Evolutionary conservation across 2,797 vertebrate species (phyloP).

Genomic region (Myotis planiceps): DNA sequence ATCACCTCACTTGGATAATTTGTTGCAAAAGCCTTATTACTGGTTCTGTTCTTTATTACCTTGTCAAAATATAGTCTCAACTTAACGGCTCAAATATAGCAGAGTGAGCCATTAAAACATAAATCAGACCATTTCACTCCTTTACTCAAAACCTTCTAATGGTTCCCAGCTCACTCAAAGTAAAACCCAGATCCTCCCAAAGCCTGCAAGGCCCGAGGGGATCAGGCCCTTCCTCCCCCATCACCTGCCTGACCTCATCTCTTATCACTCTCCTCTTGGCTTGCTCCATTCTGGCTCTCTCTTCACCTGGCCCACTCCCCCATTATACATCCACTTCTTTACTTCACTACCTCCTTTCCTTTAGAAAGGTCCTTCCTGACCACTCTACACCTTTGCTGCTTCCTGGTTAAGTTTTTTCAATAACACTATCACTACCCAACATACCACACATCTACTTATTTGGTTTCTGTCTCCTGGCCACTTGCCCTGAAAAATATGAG

Average conservation of each 20-base stretch:
- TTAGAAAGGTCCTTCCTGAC: neutral
- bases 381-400: neutral
- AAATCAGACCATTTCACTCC: neutral
- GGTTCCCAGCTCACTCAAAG: neutral
- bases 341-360: neutral
- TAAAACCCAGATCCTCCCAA: neutral
- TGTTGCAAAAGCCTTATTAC: neutral
- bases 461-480: neutral
- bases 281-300: neutral
- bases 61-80: neutral
- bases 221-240: accelerated
- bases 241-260: neutral
- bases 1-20: neutral
- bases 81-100: neutral
- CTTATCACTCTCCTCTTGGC: neutral
- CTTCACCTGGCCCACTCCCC: neutral
- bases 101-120: neutral
- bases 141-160: neutral
- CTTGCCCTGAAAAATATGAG: neutral
- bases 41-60: neutral
- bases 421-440: neutral
- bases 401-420: neutral
- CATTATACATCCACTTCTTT: neutral
- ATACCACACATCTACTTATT: neutral
- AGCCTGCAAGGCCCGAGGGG: neutral